phyloP scores from a whole-genome alignment of 2,797 vertebrate species.

The Gallinago nigripennis region DNA sequence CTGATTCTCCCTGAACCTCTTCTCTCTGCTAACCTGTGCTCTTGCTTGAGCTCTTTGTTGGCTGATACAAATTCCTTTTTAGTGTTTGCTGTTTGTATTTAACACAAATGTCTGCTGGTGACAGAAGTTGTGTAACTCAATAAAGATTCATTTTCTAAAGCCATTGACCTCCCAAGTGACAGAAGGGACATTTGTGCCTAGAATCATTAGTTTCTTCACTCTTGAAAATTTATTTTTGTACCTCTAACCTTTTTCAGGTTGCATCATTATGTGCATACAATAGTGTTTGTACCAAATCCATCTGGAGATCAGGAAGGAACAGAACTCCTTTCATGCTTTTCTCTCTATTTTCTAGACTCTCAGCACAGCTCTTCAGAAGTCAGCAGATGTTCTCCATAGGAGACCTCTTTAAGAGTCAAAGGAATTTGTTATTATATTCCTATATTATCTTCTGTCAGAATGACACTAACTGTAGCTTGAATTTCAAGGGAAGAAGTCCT shows the following conservation, averaged over 20 bases:
- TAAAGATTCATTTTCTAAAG: conserved; percentile 13
- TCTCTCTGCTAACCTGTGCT: neutral
- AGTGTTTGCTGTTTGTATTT: neutral
- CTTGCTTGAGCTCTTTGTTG: neutral
- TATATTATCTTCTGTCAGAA: neutral
- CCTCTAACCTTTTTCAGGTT: neutral
- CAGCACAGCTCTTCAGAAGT: neutral
- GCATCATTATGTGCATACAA: neutral
- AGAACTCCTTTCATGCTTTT: neutral
- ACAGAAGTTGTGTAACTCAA: neutral
- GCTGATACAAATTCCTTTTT: neutral
- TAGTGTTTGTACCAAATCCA: neutral
- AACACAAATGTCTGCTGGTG: neutral
- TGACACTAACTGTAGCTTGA: neutral
- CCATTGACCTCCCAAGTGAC: neutral
- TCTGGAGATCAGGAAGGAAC: neutral
- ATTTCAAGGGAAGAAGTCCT: neutral
- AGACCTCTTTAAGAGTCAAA: neutral
- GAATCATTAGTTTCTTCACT: neutral
- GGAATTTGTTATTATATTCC: neutral
- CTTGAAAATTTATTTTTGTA: neutral
- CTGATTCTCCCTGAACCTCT: neutral
- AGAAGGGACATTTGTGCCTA: neutral
- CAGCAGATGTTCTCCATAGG: neutral
- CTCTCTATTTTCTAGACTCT: neutral